phyloP scores from a whole-genome alignment of 2,888 invertebrate species.

The Machimus atricapillus region DNA sequence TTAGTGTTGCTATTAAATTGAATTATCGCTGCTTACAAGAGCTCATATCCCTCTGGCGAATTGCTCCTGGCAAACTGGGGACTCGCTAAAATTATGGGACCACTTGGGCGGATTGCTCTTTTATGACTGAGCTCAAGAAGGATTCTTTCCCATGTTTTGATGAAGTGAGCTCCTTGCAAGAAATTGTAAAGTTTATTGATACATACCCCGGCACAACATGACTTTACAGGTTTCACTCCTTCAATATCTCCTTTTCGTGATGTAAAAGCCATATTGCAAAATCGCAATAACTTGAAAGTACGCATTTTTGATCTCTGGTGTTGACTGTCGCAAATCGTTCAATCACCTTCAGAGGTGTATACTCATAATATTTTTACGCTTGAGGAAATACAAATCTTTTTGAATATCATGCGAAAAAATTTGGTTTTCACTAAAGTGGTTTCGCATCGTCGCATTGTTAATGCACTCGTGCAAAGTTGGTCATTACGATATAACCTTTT shows the following conservation, averaged over 20 bases:
- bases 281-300: neutral
- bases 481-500: too few relatives aligned
- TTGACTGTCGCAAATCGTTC: neutral
- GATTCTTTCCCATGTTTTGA: neutral
- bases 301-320: neutral
- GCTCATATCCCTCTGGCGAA: conserved; percentile 39
- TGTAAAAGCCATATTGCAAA: neutral
- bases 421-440: neutral
- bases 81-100: neutral
- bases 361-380: neutral
- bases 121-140: neutral
- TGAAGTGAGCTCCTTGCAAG: neutral
- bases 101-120: neutral
- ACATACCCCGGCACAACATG: neutral
- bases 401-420: neutral
- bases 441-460: neutral
- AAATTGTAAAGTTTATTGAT: neutral
- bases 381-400: neutral
- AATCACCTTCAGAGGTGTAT: neutral
- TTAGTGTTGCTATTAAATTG: conserved; percentile 44
- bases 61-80: neutral
- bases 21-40: conserved; percentile 44
- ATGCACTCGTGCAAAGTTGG: too few relatives aligned
- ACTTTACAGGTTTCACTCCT: neutral
- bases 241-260: neutral